Conservation (phyloP, 1,140 invertebrate species). For the Dreissena polymorpha region DNA sequence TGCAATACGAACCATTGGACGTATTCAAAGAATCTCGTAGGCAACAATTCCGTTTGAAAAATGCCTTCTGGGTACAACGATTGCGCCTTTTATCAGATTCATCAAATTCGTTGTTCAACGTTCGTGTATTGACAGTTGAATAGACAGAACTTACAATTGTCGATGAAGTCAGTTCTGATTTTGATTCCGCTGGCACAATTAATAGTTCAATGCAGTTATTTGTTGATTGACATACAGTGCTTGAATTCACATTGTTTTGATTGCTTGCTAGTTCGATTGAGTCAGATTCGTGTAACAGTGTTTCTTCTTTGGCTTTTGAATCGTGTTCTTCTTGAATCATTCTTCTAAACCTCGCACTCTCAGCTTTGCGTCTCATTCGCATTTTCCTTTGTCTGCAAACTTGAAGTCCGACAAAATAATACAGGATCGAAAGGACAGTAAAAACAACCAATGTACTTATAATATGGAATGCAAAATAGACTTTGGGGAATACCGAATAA, state of each 20-base stretch:
- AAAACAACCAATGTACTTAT: constrained; percentile 39
- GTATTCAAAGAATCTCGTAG: constrained; percentile 30
- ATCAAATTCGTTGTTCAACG: background rate
- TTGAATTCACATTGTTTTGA: background rate
- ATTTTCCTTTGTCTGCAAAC: constrained; percentile 36
- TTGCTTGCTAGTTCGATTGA: background rate
- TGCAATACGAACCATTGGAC: constrained; percentile 18
- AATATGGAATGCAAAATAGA: constrained; percentile 30
- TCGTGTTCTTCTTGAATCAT: constrained; percentile 8
- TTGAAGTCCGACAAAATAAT: constrained; percentile 51
- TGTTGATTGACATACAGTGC: background rate
- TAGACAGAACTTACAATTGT: background rate
- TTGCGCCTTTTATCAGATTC: constrained; percentile 1
- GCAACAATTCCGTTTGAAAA: constrained; percentile 4
- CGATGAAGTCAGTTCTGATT: background rate
- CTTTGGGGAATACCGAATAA: constrained; percentile 10
- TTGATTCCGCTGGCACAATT: background rate
- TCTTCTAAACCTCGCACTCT: background rate
- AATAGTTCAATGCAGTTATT: background rate
- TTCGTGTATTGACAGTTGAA: background rate
- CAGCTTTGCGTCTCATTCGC: background rate
- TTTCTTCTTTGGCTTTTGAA: constrained; percentile 23
- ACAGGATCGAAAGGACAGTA: constrained; percentile 25
- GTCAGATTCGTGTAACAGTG: constrained; percentile 26
- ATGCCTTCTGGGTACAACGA: background rate